Percentiles rank a stretch among this genome's conserved stretches.
Conservation (phyloP, 2,113 vertebrate genomes). For the Gallinago jamesoni region DNA sequence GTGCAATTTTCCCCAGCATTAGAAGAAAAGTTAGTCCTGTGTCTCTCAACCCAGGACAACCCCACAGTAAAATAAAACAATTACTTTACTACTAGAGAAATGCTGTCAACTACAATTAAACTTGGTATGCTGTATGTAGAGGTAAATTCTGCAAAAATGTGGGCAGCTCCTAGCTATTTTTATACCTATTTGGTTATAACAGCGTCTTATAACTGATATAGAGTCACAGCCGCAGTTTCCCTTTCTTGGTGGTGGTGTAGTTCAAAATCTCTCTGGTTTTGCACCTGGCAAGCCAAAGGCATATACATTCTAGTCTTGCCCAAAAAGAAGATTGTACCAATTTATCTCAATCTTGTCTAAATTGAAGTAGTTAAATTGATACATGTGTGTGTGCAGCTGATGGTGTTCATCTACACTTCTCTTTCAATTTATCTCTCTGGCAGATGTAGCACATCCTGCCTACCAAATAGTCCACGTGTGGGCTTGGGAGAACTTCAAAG, state of each 20-base stretch:
- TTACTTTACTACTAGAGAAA: not conserved
- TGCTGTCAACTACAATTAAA: not conserved
- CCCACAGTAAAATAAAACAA: not conserved
- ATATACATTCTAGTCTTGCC: not conserved
- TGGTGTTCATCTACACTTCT: constrained; percentile 19
- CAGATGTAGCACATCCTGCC: constrained; percentile 25
- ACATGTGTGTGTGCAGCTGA: not conserved
- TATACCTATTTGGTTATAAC: not conserved
- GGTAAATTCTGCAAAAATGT: not conserved
- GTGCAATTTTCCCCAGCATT: no score
- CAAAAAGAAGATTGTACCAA: constrained; percentile 6
- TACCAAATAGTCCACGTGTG: not conserved
- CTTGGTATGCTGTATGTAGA: not conserved
- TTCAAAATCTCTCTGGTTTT: not conserved
- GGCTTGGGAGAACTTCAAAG: constrained; percentile 19
- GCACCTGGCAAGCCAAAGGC: not conserved
- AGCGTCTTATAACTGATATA: not conserved
- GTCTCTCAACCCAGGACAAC: no score
- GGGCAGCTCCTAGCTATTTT: not conserved
- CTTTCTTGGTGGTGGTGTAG: not conserved
- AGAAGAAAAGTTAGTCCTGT: no score
- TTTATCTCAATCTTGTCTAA: constrained; percentile 42
- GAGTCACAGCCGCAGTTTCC: not conserved
- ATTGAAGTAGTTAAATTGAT: not conserved
- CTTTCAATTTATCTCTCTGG: constrained; percentile 24